Evolutionary conservation across 2,888 invertebrate genomes (phyloP).

Genomic region (Cheilosia soror): DNA sequence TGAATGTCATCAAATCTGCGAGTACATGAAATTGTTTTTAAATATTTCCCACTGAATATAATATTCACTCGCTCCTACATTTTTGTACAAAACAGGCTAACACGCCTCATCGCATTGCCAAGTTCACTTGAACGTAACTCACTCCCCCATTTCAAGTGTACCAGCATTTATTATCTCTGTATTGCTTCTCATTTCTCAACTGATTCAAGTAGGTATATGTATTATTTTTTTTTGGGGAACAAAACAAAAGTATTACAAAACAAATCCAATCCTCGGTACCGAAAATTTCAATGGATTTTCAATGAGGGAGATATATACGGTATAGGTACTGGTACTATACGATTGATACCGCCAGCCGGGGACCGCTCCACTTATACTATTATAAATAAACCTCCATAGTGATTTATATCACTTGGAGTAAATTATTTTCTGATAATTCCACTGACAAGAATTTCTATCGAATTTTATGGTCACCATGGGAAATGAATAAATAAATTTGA

Average conservation of each 20-base stretch:
- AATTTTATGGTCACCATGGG: slow-evolving; percentile 74
- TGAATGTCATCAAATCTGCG: slow-evolving; percentile 42
- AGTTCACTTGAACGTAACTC: not conserved
- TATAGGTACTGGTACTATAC: slow-evolving; percentile 42
- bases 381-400: slow-evolving; percentile 28
- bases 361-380: not conserved
- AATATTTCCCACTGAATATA: slow-evolving; percentile 28
- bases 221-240: too few relatives aligned
- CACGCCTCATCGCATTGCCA: slow-evolving; percentile 21
- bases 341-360: not conserved
- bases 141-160: not conserved
- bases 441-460: slow-evolving; percentile 73
- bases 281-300: slow-evolving; percentile 45
- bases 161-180: not conserved
- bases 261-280: not conserved
- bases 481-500: slow-evolving; percentile 73
- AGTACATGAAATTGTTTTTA: slow-evolving; percentile 17
- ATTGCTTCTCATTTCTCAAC: not conserved
- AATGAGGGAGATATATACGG: slow-evolving; percentile 17
- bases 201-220: too few relatives aligned
- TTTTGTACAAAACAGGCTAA: not conserved
- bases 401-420: slow-evolving; percentile 73
- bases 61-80: not conserved
- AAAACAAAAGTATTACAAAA: too few relatives aligned
- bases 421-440: slow-evolving; percentile 74